Conservation (phyloP, 2,113 vertebrate species). For the Microcebus lehilahytsara region DNA sequence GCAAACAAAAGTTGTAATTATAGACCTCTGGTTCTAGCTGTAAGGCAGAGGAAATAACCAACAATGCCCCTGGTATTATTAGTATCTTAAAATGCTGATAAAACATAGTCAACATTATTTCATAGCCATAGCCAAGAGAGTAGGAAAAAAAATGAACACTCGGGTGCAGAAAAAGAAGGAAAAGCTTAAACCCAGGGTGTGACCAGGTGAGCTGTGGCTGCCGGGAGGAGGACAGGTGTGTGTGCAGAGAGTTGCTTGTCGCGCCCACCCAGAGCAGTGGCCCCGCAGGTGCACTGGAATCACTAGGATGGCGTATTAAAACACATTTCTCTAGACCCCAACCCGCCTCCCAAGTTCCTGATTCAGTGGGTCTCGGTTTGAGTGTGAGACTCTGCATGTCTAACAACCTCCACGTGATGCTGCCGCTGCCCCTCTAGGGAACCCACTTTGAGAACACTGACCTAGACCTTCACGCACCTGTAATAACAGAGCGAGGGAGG, state of each 20-base stretch:
- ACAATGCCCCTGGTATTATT: not conserved
- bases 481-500: not conserved
- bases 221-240: not conserved
- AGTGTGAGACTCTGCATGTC: not conserved
- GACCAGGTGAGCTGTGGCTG: accelerated
- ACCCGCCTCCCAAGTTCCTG: too few relatives aligned
- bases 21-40: not conserved
- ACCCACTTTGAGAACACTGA: too few relatives aligned
- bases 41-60: not conserved
- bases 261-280: accelerated
- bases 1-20: too few relatives aligned
- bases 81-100: not conserved
- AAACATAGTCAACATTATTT: not conserved
- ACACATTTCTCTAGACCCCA: not conserved
- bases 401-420: not conserved
- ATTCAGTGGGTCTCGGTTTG: not conserved
- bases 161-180: not conserved
- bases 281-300: not conserved
- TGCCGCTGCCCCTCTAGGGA: not conserved
- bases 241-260: too few relatives aligned
- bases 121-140: not conserved
- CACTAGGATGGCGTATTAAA: not conserved
- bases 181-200: not conserved
- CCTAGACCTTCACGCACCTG: too few relatives aligned
- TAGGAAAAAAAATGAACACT: not conserved